Percentiles rank a stretch among this genome's conserved stretches.
These are phyloP conservation scores for Drosophila robusta DNA, from an alignment of 2,888 invertebrate genomes.

Conservation along the genomic window DNA sequence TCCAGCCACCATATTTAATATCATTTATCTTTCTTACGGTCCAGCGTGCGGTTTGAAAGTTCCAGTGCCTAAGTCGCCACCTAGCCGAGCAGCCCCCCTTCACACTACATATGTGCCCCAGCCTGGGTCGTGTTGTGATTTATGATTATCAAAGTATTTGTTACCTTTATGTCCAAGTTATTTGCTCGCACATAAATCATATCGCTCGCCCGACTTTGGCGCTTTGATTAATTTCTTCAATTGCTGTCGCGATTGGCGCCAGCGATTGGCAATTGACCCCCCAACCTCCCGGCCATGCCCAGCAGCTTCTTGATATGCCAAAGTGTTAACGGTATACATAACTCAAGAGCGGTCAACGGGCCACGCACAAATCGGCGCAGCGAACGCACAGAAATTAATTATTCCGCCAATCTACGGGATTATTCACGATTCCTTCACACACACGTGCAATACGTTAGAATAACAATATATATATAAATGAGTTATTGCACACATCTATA, in stretches of 20 bases:
- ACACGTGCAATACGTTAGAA: too few species aligned
- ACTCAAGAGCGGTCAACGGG: slow-evolving; percentile 58
- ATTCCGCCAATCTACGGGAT: slow-evolving; percentile 5
- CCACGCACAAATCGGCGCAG: slow-evolving; percentile 28
- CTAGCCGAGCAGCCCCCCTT: not conserved
- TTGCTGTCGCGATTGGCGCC: slow-evolving; percentile 73
- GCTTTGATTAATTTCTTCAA: slow-evolving; percentile 79
- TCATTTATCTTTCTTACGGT: slow-evolving; percentile 76
- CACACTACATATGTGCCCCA: slow-evolving; percentile 23
- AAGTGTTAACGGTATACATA: slow-evolving; percentile 48
- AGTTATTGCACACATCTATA: too few species aligned
- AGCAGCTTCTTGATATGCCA: slow-evolving; percentile 43
- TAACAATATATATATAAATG: not conserved
- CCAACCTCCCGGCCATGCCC: not conserved
- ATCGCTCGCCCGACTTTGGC: slow-evolving; percentile 52
- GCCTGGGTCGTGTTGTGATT: slow-evolving; percentile 65
- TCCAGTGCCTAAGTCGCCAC: not conserved
- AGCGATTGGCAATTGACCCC: slow-evolving; percentile 28
- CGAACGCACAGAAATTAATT: slow-evolving; percentile 22
- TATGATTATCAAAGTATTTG: slow-evolving; percentile 80
- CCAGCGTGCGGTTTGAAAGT: slow-evolving; percentile 61
- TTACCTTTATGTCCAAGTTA: slow-evolving; percentile 78
- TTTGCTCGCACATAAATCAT: slow-evolving; percentile 77
- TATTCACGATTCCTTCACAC: not conserved
- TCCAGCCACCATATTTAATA: slow-evolving; percentile 68